Evolutionary conservation across 2,113 vertebrate species (phyloP).

Genomic region (Pao palembangensis): DNA sequence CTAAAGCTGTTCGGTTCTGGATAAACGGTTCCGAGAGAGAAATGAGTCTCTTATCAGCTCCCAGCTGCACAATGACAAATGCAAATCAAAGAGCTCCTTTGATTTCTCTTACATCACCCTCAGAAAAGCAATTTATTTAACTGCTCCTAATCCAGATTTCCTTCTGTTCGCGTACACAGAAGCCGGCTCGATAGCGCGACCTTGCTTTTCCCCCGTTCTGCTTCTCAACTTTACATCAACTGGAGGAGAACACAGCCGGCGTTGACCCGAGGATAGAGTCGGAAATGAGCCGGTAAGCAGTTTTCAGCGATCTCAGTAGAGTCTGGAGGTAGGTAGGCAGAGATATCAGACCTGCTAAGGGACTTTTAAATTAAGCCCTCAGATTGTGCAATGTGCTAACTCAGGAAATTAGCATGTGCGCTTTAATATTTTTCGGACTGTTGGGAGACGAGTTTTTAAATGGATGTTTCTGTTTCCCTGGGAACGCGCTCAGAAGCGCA

Average conservation of each 20-base stretch:
- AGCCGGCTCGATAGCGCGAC: constrained; percentile 4
- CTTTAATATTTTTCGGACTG: constrained; percentile 68
- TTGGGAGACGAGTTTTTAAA: constrained; percentile 59
- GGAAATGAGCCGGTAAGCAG: constrained; percentile 47
- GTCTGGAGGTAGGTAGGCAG: constrained; percentile 51
- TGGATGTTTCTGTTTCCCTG: constrained; percentile 49
- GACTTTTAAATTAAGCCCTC: constrained; percentile 66
- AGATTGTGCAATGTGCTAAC: constrained; percentile 63
- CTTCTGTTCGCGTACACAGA: constrained; percentile 3
- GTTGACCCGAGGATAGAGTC: constrained; percentile 38
- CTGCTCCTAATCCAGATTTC: constrained; percentile 12
- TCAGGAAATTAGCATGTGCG: constrained; percentile 65
- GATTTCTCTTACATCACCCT: too few species aligned
- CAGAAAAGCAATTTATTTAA: neutral
- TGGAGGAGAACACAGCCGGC: constrained; percentile 27
- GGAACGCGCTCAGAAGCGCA: constrained; percentile 42
- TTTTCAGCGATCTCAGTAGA: constrained; percentile 52
- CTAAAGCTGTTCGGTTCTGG: too few species aligned
- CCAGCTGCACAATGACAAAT: too few species aligned
- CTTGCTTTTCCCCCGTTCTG: constrained; percentile 9
- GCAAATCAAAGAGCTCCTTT: too few species aligned
- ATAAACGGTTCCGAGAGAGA: constrained; percentile 6
- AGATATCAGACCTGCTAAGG: constrained; percentile 53
- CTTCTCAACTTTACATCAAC: constrained; percentile 33
- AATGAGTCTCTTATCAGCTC: too few species aligned